Percentiles rank a stretch among this genome's conserved stretches.
phyloP scores from a whole-genome alignment of 1,140 invertebrate genomes.

The Pachypsylla venusta region DNA sequence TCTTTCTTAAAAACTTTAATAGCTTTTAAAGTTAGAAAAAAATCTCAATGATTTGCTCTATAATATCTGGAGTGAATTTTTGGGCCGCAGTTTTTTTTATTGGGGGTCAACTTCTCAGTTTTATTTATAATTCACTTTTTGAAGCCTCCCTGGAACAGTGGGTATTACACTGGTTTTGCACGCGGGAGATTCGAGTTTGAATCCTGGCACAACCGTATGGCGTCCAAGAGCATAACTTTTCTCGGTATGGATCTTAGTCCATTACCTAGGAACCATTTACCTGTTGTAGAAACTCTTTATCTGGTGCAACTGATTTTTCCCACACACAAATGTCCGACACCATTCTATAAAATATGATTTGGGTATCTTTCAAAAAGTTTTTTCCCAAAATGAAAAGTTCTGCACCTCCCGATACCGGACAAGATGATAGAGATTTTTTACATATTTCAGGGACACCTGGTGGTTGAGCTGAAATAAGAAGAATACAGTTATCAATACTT shows the following conservation, averaged over 20 bases:
- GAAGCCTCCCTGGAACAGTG: no score
- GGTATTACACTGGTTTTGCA: no score
- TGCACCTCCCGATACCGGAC: conserved; percentile 61
- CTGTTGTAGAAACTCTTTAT: conserved; percentile 72
- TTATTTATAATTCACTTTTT: no score
- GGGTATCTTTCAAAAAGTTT: conserved; percentile 90
- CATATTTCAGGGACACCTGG: conserved; percentile 90
- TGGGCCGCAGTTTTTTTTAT: no score
- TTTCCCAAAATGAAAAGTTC: conserved; percentile 92
- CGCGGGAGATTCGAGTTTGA: no score
- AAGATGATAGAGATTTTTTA: conserved; percentile 73
- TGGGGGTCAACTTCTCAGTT: no score
- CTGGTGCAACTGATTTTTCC: conserved; percentile 60
- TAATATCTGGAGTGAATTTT: no score
- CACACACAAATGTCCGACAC: conserved; percentile 40
- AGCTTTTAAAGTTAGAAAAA: no score
- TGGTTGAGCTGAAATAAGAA: conserved; percentile 62
- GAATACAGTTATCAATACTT: conserved; percentile 17
- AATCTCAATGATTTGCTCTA: no score
- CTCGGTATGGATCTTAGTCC: not conserved
- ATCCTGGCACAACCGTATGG: not conserved
- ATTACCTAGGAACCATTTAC: conserved; percentile 30
- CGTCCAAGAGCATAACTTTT: not conserved
- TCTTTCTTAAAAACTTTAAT: no score
- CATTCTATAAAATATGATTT: conserved; percentile 66